phyloP scores from a whole-genome alignment of 2,888 invertebrate genomes.

The Glyphotaelius pellucidus region DNA sequence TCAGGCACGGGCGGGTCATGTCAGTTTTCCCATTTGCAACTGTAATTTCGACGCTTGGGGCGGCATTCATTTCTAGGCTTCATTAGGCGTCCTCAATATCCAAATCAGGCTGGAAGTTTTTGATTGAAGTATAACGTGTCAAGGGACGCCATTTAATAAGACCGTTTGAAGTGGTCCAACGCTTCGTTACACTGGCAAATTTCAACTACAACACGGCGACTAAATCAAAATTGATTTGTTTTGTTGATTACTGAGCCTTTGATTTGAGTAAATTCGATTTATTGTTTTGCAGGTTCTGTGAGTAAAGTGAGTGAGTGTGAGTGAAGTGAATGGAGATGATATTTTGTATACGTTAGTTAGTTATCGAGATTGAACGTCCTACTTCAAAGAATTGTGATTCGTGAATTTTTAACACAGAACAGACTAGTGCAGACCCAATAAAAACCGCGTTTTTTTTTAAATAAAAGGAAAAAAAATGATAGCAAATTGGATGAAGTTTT shows the following conservation, averaged over 20 bases:
- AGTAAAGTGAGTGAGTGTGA: not conserved
- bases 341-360: not conserved
- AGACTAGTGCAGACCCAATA: too few species aligned
- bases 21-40: conserved; percentile 42
- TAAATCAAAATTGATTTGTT: not conserved
- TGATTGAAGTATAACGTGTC: conserved; percentile 37
- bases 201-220: not conserved
- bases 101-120: not conserved
- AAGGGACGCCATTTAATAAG: not conserved
- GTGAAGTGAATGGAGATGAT: not conserved
- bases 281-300: not conserved
- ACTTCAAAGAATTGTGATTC: not conserved
- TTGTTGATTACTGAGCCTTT: not conserved
- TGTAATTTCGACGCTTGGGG: conserved; percentile 37
- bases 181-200: conserved; percentile 11
- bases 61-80: conserved; percentile 25
- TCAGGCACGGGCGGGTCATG: conserved; percentile 11
- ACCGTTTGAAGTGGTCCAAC: conserved; percentile 20
- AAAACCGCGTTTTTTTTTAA: too few species aligned
- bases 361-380: not conserved
- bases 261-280: not conserved
- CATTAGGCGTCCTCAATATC: conserved; percentile 34
- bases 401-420: not conserved
- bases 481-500: too few species aligned
- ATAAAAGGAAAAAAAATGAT: too few species aligned